A percentile compares a stretch with the other conserved stretches of the same genome.
Evolutionary conservation across 2,113 vertebrate species (phyloP).

Genomic region (Myotis brandtii): DNA sequence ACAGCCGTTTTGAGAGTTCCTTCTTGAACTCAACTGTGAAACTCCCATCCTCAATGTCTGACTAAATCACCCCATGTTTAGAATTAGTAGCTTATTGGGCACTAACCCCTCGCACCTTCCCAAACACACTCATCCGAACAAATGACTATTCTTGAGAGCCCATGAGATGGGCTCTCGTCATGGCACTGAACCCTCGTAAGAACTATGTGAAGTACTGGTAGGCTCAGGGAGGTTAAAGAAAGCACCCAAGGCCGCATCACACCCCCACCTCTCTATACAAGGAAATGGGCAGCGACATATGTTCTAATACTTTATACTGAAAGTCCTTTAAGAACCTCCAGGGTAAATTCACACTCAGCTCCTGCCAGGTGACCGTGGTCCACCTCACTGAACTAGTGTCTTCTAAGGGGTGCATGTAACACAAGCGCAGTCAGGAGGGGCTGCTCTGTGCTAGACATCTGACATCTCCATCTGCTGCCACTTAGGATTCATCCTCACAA

Average conservation of each 20-base stretch:
- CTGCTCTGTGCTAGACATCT: accelerated
- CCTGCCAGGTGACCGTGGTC: not conserved
- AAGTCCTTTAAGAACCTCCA: not conserved
- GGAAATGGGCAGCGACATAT: not conserved
- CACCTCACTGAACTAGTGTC: not conserved
- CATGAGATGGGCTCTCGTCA: conserved; percentile 1
- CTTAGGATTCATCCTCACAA: not conserved
- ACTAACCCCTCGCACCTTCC: not conserved
- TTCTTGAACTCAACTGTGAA: not conserved
- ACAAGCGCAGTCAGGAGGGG: not conserved
- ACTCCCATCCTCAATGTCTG: not conserved
- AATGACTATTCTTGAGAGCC: not conserved
- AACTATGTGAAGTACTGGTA: not conserved
- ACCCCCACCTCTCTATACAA: not conserved
- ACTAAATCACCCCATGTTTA: not conserved
- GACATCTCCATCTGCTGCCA: not conserved
- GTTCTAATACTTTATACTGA: not conserved
- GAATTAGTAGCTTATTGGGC: not conserved
- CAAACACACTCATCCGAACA: not conserved
- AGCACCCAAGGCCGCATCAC: not conserved
- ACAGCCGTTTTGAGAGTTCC: not conserved
- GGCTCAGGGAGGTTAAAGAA: conserved; percentile 12
- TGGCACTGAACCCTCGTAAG: not conserved
- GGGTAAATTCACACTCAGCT: not conserved
- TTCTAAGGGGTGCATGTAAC: not conserved